These are phyloP conservation scores for Theretra japonica DNA, from an alignment of 2,888 invertebrate species.

Conservation along the genomic window DNA sequence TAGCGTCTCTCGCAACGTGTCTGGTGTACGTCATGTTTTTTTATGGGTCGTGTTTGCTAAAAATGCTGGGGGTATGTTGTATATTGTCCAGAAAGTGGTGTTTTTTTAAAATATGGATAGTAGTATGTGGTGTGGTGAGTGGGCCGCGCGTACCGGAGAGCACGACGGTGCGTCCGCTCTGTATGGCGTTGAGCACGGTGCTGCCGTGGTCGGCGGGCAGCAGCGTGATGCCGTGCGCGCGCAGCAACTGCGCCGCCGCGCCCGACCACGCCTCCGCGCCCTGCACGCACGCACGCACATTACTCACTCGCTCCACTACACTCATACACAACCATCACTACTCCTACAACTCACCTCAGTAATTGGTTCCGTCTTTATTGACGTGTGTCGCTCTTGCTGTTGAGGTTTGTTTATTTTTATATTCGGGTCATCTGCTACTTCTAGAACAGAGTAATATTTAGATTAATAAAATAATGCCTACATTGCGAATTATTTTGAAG, in stretches of 20 bases:
- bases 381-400: not conserved
- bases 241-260: slow-evolving; percentile 87
- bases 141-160: slow-evolving; percentile 91
- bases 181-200: slow-evolving; percentile 91
- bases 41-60: not conserved
- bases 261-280: slow-evolving; percentile 36
- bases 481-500: too few species aligned
- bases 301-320: too few species aligned
- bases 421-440: not conserved
- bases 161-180: slow-evolving; percentile 93
- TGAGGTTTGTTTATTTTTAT: not conserved
- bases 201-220: slow-evolving; percentile 90
- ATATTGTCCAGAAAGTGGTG: too few species aligned
- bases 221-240: slow-evolving; percentile 92
- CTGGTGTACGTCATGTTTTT: not conserved
- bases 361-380: slow-evolving; percentile 11
- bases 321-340: too few species aligned
- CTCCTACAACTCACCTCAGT: not conserved
- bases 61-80: too few species aligned
- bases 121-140: not conserved
- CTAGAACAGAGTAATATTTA: not conserved
- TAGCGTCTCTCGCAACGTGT: slow-evolving; percentile 10
- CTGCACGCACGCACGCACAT: not conserved
- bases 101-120: too few species aligned
- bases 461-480: too few species aligned